Percentiles rank a stretch among this genome's conserved stretches.
phyloP scores from a whole-genome alignment of 2,888 invertebrate species.

The Coenonympha glycerion region DNA sequence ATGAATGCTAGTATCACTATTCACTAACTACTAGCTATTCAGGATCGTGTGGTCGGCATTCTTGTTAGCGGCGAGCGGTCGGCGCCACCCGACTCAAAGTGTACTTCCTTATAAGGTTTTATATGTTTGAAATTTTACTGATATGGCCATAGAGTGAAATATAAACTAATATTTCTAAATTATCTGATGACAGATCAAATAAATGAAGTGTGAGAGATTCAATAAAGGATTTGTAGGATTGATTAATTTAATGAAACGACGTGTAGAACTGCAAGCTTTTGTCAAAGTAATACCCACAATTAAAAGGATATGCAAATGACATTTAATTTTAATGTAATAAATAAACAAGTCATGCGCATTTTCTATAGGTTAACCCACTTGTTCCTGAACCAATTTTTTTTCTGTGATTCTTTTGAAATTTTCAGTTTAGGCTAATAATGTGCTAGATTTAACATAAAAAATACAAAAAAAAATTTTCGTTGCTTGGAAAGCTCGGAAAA shows the following conservation, averaged over 20 bases:
- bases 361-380: background rate
- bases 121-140: constrained; percentile 21
- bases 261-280: no score
- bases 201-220: background rate
- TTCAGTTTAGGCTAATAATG: no score
- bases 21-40: constrained; percentile 2
- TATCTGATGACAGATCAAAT: background rate
- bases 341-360: constrained; percentile 3
- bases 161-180: constrained; percentile 2
- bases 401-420: no score
- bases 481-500: no score
- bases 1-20: constrained; percentile 10
- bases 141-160: constrained; percentile 10
- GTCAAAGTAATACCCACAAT: background rate
- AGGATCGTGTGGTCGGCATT: constrained; percentile 29
- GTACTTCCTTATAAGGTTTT: constrained; percentile 38
- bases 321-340: background rate
- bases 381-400: no score
- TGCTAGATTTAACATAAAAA: no score
- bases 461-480: no score
- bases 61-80: constrained; percentile 43
- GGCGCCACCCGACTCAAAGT: constrained; percentile 45
- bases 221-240: background rate
- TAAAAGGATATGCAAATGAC: background rate
- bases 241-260: background rate